Conservation (phyloP, 92 coral and sea anemone species). For the Epizoanthus scotinus region DNA sequence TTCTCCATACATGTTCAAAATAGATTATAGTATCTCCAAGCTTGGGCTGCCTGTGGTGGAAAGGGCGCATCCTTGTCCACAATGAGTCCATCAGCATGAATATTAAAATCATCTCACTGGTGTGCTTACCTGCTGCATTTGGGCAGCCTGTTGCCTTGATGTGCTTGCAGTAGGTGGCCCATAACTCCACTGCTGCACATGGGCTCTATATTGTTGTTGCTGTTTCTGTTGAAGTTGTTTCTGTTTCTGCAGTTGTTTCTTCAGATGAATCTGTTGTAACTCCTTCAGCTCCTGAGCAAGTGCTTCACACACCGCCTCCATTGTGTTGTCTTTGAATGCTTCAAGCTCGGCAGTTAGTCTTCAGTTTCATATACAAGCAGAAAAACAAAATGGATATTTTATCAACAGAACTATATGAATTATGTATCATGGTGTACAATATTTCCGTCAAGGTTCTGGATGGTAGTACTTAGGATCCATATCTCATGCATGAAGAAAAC, state of each 20-base stretch:
- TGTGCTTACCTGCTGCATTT: background rate
- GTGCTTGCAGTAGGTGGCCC: background rate
- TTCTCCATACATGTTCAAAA: too few species aligned
- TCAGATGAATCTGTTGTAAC: slow-evolving; percentile 65
- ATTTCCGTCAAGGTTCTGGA: too few species aligned
- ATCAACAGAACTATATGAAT: background rate
- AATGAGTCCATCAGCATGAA: too few species aligned
- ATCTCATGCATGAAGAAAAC: too few species aligned
- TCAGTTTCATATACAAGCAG: background rate
- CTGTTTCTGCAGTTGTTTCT: slow-evolving; percentile 62
- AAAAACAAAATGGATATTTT: background rate
- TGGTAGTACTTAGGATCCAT: too few species aligned
- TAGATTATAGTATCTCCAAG: too few species aligned
- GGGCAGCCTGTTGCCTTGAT: slow-evolving; percentile 1
- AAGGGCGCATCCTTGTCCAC: too few species aligned
- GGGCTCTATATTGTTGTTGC: slow-evolving; percentile 27
- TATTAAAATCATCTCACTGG: too few species aligned
- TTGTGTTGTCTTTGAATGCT: slow-evolving; percentile 64
- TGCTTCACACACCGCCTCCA: slow-evolving; percentile 80
- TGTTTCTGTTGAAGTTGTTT: slow-evolving; percentile 37
- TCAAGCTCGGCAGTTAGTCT: slow-evolving; percentile 74
- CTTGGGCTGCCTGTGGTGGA: too few species aligned
- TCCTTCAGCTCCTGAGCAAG: slow-evolving; percentile 65
- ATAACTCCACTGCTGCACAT: slow-evolving; percentile 23
- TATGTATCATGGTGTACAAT: too few species aligned